Evolutionary conservation across 2,888 invertebrate species (phyloP), one percentile per base, ranked within the genome.

Genomic region (Sarcophaga variegata): DNA sequence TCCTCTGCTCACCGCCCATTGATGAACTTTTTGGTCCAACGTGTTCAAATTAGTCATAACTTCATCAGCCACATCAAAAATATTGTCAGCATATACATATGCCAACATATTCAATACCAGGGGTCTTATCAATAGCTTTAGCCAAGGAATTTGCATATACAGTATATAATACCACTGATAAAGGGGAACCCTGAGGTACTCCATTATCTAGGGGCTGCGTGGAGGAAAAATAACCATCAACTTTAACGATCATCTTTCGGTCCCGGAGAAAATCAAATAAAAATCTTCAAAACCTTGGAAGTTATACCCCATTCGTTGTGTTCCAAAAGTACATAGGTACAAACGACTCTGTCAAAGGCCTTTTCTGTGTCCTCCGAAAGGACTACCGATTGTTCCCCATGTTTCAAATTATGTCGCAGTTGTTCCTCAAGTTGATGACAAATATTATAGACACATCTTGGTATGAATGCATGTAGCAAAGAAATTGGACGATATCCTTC

Each of bases 401-500:
- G 6, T 62, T 62, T 62, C 62, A 62, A 22, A 3, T 62, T 62
- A 11, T 22, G 22, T 12, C 62, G 62, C 22, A 62, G 22, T 62
- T 62, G 20, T 22, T 62, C 62, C 12, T 62, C 62, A 37, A 37
- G 37, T 37, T 37, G 37, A 37, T 37, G 37, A 37, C 37, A 37
- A 1, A 37, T 37, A 37, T 25, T 62, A 62, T 62, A 25, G 22
- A 62, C 62, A 22, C 62, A 25, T 22, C 22, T 62, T 11, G 62
- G 62, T 20, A 62, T 20, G 22, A 62, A 3, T 37, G 37, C 37
- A 37, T 37, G 37, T 37, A 71, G 4, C 25, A 71, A 37, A 3
- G 70, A 79, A 8, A 79, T 79, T 6, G 60, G 79, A 20, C 79
- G 45, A 49, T 69, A 79, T 5, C 71, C 14, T 25, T 60, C 79